These are phyloP conservation scores for Chiloscyllium plagiosum DNA, from an alignment of 2,113 vertebrate species.

Conservation along the genomic window DNA sequence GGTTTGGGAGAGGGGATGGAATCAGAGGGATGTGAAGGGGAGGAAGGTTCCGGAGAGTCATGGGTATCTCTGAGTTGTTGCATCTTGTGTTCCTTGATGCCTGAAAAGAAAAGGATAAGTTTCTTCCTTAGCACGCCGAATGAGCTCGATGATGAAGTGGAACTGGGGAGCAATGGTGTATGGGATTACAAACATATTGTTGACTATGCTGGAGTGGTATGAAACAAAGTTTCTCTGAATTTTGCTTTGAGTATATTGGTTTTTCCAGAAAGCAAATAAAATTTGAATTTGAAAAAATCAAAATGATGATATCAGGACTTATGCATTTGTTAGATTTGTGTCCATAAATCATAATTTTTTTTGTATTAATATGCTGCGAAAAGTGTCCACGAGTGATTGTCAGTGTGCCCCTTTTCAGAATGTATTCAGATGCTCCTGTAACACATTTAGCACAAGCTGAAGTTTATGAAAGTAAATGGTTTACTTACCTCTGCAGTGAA, in stretches of 20 bases:
- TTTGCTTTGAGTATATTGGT: not conserved
- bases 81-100: too few relatives aligned
- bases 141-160: too few relatives aligned
- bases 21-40: too few relatives aligned
- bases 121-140: too few relatives aligned
- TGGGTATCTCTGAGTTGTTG: too few relatives aligned
- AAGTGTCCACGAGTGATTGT: not conserved
- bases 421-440: not conserved
- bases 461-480: constrained; percentile 45
- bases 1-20: too few relatives aligned
- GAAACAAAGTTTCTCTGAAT: not conserved
- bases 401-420: not conserved
- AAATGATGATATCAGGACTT: not conserved
- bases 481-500: constrained; percentile 40
- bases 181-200: not conserved
- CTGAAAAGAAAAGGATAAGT: too few relatives aligned
- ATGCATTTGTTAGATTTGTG: not conserved
- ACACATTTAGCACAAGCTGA: constrained; percentile 43
- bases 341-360: not conserved
- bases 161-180: too few relatives aligned
- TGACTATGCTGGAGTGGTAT: not conserved
- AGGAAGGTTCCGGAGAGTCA: too few relatives aligned
- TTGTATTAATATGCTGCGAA: too few relatives aligned
- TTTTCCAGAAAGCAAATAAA: not conserved
- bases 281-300: not conserved